Conservation (phyloP, 2,888 invertebrate genomes). For the Drosophila putrida region DNA sequence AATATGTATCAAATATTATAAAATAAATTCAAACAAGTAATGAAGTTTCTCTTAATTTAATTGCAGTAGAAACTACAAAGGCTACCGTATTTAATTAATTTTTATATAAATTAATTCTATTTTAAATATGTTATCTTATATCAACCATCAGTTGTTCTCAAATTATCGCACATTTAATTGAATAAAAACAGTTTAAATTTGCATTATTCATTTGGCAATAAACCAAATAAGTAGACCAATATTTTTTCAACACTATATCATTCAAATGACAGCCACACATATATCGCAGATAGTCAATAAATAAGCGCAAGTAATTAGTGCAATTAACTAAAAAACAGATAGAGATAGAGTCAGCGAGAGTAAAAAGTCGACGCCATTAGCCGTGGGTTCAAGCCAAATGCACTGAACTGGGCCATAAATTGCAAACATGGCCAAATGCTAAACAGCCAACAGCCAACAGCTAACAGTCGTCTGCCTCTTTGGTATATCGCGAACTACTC, state of each 20-base stretch:
- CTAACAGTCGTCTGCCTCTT: slow-evolving; percentile 33
- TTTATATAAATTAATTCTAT: neutral
- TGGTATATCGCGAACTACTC: slow-evolving; percentile 20
- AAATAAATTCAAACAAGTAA: too few species aligned
- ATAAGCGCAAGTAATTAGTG: slow-evolving; percentile 68
- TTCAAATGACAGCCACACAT: slow-evolving; percentile 35
- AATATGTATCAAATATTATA: too few species aligned
- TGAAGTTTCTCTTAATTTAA: too few species aligned
- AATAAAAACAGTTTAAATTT: slow-evolving; percentile 12
- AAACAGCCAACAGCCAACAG: slow-evolving; percentile 11
- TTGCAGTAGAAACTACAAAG: too few species aligned
- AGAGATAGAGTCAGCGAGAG: slow-evolving; percentile 20
- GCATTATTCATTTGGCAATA: slow-evolving; percentile 8
- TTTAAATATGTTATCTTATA: too few species aligned
- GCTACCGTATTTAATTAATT: too few species aligned
- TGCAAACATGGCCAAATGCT: slow-evolving; percentile 35
- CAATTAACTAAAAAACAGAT: slow-evolving; percentile 54
- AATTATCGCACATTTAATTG: slow-evolving; percentile 16
- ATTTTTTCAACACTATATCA: neutral
- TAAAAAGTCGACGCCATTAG: slow-evolving; percentile 42
- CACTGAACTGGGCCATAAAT: slow-evolving; percentile 65
- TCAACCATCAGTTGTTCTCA: neutral
- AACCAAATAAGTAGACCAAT: neutral
- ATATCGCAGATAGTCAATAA: slow-evolving; percentile 53
- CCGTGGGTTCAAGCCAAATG: slow-evolving; percentile 44